Evolutionary conservation across 2,797 vertebrate species (phyloP), one percentile per base, ranked within the genome.

Genomic region (Cygnus olor): DNA sequence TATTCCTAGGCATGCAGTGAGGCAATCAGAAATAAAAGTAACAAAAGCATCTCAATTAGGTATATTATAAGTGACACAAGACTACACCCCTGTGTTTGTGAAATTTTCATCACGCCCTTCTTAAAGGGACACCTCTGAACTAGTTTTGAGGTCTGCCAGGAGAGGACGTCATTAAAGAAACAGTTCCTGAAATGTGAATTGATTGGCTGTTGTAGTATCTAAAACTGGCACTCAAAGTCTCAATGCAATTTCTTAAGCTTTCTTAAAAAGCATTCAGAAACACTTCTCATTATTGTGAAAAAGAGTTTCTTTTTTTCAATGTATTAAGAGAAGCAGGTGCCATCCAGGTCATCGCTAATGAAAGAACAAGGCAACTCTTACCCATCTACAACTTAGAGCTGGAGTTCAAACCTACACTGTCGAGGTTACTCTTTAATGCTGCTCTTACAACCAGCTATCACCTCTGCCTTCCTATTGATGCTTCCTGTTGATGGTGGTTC

Each of bases 31-130:
- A 89, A 80, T 53, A 57, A 91, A 90, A 89, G 17, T 47, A 79
- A 57, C 32, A 73, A 38, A n/a, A 2, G 2, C 44, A 64, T 71
- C 60, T 87, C 21, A 36, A 30, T 91, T 73, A 85, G 82, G 44
- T 66, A 16, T 58, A 66, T 80, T 54, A 27, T 28, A 66, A 58
- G 30, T 66, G 64, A 72, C 34, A 32, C 11, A 60, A 36, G 53
- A 47, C 76, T 80, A 70, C 69, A 64, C 47, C 45, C 42, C 5
- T 94, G 73, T 68, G 7, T 68, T 66, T 80, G 54, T 45, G 77
- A 84, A 88, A 90, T 79, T 88, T 70, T 70, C 66, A 28, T 94
- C 70, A 69, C 51, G 47, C 32, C 60, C 38, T 91, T 90, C 30
- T 88, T 70, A 47, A 86, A 88, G 77, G 49, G 38, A 60, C 65